These are phyloP conservation scores for Columba guinea DNA, from an alignment of 2,797 vertebrate genomes.

Conservation along the genomic window DNA sequence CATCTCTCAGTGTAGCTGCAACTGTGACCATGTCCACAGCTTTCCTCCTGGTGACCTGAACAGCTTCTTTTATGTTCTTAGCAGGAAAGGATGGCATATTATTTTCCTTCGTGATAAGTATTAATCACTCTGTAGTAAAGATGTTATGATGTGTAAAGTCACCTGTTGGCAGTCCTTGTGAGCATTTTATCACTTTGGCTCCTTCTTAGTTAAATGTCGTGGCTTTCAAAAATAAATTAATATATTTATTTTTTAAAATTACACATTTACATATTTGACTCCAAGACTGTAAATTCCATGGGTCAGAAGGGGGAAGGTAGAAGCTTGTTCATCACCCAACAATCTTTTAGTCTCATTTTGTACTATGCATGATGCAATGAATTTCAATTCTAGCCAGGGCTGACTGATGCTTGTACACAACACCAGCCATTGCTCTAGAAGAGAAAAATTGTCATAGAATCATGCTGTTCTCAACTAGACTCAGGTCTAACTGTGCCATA, in stretches of 20 bases:
- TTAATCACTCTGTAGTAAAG: constrained; percentile 49
- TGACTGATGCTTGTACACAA: background rate
- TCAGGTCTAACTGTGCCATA: background rate
- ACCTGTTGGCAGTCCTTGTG: constrained; percentile 29
- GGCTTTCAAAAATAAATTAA: constrained; percentile 17
- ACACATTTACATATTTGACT: constrained; percentile 3
- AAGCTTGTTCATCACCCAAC: background rate
- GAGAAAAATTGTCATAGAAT: background rate
- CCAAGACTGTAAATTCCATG: background rate
- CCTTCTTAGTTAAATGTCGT: background rate
- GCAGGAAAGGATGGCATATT: constrained; percentile 24
- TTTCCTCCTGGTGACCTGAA: constrained; percentile 25
- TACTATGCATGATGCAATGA: background rate
- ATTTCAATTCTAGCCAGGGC: background rate
- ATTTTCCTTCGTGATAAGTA: constrained; percentile 31
- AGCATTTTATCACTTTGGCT: constrained; percentile 40
- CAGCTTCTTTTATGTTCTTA: constrained; percentile 41
- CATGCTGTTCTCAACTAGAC: background rate
- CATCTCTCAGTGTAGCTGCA: background rate
- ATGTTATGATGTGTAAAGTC: background rate
- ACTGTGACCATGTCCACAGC: background rate
- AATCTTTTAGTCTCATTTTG: background rate
- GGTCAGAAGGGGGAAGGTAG: background rate
- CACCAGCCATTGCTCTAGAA: background rate
- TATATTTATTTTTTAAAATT: background rate